A percentile compares a stretch with the other conserved stretches of the same genome.
Conservation (phyloP, 2,113 vertebrate species). For the Smithornis capensis region DNA sequence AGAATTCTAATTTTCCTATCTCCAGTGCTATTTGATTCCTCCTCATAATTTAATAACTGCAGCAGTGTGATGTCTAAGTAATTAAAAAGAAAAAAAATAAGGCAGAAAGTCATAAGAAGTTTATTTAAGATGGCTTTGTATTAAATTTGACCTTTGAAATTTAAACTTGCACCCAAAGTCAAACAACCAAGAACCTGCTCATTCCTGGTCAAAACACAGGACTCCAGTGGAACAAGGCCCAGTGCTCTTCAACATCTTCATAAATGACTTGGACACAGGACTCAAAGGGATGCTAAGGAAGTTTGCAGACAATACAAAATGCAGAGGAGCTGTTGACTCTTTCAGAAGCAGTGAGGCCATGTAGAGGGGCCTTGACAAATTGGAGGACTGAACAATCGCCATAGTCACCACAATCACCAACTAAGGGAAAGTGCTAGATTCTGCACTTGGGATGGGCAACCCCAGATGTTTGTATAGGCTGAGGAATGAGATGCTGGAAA, state of each 20-base stretch:
- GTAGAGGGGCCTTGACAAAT: neutral
- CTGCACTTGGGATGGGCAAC: neutral
- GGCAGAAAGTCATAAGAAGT: neutral
- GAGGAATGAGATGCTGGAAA: neutral
- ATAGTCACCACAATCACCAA: too few relatives aligned
- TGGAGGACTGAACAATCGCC: neutral
- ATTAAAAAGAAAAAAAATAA: neutral
- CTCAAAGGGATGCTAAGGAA: neutral
- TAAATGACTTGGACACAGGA: neutral
- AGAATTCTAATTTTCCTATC: neutral
- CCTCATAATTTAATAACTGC: neutral
- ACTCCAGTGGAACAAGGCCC: neutral
- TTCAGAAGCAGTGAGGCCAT: neutral
- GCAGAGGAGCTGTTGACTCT: neutral
- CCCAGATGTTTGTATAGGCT: neutral
- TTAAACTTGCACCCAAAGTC: neutral
- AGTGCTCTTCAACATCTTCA: neutral
- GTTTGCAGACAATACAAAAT: neutral
- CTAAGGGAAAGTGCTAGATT: neutral
- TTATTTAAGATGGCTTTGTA: constrained; percentile 7
- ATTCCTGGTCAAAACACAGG: neutral
- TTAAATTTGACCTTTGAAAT: constrained; percentile 58
- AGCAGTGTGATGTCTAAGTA: neutral
- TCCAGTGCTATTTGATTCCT: neutral
- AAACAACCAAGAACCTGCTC: neutral